These are phyloP conservation scores for Physeter macrocephalus DNA, from an alignment of 2,113 vertebrate species.

Conservation along the genomic window DNA sequence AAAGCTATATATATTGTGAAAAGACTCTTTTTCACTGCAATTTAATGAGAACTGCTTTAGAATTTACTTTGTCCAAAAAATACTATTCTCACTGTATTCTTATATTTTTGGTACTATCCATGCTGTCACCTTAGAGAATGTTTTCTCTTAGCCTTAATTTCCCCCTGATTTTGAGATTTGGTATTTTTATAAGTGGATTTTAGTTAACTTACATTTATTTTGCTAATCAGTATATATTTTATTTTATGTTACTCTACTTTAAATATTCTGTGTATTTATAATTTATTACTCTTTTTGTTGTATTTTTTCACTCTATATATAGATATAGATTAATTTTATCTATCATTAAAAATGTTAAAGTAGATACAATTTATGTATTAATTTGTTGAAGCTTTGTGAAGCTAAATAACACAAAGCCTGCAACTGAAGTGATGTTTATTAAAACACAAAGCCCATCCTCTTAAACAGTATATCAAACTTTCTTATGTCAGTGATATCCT, in stretches of 20 bases:
- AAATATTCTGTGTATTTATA: neutral
- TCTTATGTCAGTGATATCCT: neutral
- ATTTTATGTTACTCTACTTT: neutral
- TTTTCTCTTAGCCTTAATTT: neutral
- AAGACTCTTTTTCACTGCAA: neutral
- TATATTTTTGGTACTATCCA: neutral
- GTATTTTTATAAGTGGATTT: neutral
- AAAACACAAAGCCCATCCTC: neutral
- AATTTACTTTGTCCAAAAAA: neutral
- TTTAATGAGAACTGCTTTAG: neutral
- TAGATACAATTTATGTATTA: neutral
- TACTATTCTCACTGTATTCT: neutral
- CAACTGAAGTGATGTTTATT: neutral
- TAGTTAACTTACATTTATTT: neutral
- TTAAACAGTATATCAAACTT: neutral
- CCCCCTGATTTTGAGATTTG: neutral
- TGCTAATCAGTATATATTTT: neutral
- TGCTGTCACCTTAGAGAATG: neutral
- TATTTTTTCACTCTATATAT: neutral
- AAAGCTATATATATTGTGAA: neutral
- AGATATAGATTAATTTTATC: neutral
- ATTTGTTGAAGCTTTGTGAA: neutral
- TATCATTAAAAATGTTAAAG: neutral
- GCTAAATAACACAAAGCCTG: neutral
- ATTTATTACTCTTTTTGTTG: neutral